Base-by-base conservation (phyloP, 2,113 vertebrate genomes). In the Merops nubicus region DNA sequence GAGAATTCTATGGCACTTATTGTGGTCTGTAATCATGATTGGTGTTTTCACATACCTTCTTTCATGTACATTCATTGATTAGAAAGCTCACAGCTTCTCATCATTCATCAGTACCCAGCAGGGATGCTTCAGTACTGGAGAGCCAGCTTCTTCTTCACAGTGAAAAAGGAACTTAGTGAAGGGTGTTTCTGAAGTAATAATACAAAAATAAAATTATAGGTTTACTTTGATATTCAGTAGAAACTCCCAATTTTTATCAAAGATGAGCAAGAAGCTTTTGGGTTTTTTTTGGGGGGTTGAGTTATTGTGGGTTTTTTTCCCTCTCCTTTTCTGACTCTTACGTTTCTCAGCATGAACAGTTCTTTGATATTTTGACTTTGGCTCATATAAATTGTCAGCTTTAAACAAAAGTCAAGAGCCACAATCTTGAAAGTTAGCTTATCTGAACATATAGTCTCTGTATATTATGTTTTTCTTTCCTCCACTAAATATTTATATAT, bases 401-500 rank as follows among this genome's bases (percentile, higher is more conserved):
- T 23, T 88, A 95, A 93, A 73, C 40, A 73, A 91, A 63, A 42
- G 23, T 38, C 1, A 2, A 45, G 54, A 82, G 82, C 92, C 72
- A 74, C 25, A 90, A 17, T 74, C 45, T 74, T 68, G 51, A 48
- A 79, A 85, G 73, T 92, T 76, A 82, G 29, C 13, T 92, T 96
- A 85, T 50, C 76, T 85, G 68, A 65, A 42, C 80, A 54, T 33
- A 78, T 68, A n/a, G 10, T 67, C 54, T 91, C 92, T 96, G 56
- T 77, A 82, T 63, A n/a, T 56, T 8, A 83, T 68, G 18, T 38
- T 94, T 90, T 94, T 78, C 31, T 88, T 73, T 72, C 36, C 33
- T 95, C 68, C 54, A 72, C 87, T 96, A 86, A 97, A 86, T 84
- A 96, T 94, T 96, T 86, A 70, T 89, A 40, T 78, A 19, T 50